A percentile compares a stretch with the other conserved stretches of the same genome.
Evolutionary conservation across 1,140 invertebrate species (phyloP).

Genomic region (Trichomalopsis sarcophagae): DNA sequence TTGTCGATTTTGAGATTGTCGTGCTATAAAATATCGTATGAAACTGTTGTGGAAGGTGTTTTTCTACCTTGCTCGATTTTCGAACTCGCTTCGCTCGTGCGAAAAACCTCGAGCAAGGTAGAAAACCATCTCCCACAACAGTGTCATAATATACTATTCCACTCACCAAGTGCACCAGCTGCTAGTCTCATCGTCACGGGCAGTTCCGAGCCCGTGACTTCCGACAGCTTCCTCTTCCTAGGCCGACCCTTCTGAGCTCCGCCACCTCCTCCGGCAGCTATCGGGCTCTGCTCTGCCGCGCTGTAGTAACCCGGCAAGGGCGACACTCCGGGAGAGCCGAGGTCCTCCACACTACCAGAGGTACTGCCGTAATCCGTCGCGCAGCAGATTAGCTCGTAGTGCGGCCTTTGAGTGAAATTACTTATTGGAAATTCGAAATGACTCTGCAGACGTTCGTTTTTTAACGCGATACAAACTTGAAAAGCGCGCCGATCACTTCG

Average conservation of each 20-base stretch:
- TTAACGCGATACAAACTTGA: too few species aligned
- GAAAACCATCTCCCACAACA: too few species aligned
- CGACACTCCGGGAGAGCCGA: constrained; percentile 77
- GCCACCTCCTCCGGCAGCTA: constrained; percentile 67
- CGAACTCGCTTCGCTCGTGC: too few species aligned
- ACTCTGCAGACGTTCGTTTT: too few species aligned
- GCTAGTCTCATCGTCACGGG: constrained; percentile 83
- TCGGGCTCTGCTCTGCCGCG: constrained; percentile 73
- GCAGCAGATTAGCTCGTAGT: constrained; percentile 80
- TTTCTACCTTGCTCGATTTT: too few species aligned
- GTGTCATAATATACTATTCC: too few species aligned
- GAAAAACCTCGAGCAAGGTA: too few species aligned
- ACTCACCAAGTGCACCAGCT: constrained; percentile 81
- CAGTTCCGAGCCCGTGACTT: constrained; percentile 77
- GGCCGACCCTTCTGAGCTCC: constrained; percentile 87
- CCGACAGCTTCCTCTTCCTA: constrained; percentile 84
- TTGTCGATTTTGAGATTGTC: too few species aligned
- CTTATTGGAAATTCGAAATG: too few species aligned
- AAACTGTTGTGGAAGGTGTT: too few species aligned
- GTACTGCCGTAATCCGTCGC: constrained; percentile 77
- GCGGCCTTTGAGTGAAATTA: constrained; percentile 71
- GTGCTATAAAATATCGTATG: too few species aligned
- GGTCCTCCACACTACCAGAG: constrained; percentile 77
- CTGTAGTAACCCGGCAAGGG: constrained; percentile 78
- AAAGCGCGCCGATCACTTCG: too few species aligned